phyloP scores from a whole-genome alignment of 2,113 vertebrate species.

The Chrysochloris asiatica region DNA sequence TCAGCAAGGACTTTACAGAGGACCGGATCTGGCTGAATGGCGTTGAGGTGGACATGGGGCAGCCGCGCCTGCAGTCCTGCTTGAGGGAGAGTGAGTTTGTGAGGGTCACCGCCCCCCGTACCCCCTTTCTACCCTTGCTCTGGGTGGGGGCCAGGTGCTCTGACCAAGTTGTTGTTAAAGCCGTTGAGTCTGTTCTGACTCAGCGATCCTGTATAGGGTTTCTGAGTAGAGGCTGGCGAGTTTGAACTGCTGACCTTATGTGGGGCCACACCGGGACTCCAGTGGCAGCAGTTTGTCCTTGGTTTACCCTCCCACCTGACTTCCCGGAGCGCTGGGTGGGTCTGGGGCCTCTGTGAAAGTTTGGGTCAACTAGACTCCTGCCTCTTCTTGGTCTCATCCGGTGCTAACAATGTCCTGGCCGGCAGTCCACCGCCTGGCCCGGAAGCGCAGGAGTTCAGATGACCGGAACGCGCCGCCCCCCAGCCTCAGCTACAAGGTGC shows the following conservation, averaged over 20 bases:
- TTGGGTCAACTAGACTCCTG: too few relatives aligned
- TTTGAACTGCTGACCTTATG: too few relatives aligned
- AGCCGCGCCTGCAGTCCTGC: constrained; percentile 93
- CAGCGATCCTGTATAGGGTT: too few relatives aligned
- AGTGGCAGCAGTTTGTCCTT: too few relatives aligned
- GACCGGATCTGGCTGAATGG: constrained; percentile 97
- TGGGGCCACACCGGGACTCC: too few relatives aligned
- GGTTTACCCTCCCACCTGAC: neutral
- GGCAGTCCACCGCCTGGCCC: constrained; percentile 91
- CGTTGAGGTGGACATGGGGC: constrained; percentile 88
- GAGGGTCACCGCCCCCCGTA: too few relatives aligned
- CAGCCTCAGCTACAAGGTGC: constrained; percentile 89
- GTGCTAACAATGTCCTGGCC: neutral
- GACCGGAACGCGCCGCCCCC: constrained; percentile 54
- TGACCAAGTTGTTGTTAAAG: too few relatives aligned
- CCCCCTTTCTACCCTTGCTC: too few relatives aligned
- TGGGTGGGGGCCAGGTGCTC: too few relatives aligned
- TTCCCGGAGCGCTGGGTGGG: neutral
- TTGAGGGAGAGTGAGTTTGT: constrained; percentile 92
- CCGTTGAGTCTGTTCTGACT: too few relatives aligned
- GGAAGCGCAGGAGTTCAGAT: constrained; percentile 85
- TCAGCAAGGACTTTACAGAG: constrained; percentile 89
- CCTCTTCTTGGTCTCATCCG: neutral
- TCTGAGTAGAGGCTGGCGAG: too few relatives aligned
- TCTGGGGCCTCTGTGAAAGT: too few relatives aligned